Evolutionary conservation across 2,888 invertebrate species (phyloP).

Genomic region (Allacma fusca): DNA sequence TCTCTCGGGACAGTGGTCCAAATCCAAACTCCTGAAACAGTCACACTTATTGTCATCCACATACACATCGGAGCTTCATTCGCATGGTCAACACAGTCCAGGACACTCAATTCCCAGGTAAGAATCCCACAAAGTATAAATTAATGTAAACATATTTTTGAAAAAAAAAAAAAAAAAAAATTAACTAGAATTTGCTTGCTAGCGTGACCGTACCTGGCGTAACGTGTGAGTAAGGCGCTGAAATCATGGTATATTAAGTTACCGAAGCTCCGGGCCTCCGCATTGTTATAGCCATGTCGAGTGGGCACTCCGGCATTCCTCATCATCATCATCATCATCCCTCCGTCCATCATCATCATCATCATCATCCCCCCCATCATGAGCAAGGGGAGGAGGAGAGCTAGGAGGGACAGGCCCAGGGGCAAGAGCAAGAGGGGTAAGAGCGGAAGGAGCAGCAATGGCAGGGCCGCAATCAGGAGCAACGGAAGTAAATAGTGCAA

Average conservation of each 20-base stretch:
- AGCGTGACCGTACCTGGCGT: conserved; percentile 54
- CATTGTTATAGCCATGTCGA: conserved; percentile 48
- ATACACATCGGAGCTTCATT: too few relatives aligned
- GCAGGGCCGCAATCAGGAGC: conserved; percentile 49
- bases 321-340: conserved; percentile 49
- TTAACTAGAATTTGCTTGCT: not conserved
- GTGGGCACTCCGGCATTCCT: not conserved
- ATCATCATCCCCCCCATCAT: conserved; percentile 55
- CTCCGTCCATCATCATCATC: conserved; percentile 41
- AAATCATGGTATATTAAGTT: conserved; percentile 23
- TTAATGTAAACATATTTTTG: too few relatives aligned
- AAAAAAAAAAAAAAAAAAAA: not conserved
- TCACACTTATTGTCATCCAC: too few relatives aligned
- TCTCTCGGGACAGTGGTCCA: conserved; percentile 58
- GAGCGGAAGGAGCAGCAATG: conserved; percentile 55
- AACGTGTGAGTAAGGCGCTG: conserved; percentile 46
- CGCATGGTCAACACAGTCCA: too few relatives aligned
- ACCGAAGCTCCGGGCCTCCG: conserved; percentile 45
- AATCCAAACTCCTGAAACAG: conserved; percentile 53
- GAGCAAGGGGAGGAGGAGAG: conserved; percentile 51
- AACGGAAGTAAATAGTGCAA: conserved; percentile 52
- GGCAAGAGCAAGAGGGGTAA: conserved; percentile 56
- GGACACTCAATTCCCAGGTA: too few relatives aligned
- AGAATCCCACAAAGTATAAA: too few relatives aligned
- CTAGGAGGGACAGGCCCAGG: conserved; percentile 56